A percentile compares a stretch with the other conserved stretches of the same genome.
phyloP scores from a whole-genome alignment of 2,797 vertebrate species.

The Takifugu ocellatus region DNA sequence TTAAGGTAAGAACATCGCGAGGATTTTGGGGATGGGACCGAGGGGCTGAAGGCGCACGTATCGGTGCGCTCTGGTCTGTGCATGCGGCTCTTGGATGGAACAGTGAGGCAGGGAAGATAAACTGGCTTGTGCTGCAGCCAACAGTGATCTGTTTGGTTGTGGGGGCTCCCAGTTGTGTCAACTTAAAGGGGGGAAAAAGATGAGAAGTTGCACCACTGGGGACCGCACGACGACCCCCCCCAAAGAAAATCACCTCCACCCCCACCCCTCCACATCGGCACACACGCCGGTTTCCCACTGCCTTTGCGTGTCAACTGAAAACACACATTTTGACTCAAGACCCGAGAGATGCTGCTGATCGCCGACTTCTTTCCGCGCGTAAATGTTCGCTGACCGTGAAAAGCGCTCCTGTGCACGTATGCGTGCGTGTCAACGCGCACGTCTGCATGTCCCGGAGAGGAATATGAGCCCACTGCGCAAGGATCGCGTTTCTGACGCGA shows the following conservation, averaged over 20 bases:
- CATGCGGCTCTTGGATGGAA: conserved; percentile 1
- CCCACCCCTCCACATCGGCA: background rate
- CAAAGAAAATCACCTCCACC: background rate
- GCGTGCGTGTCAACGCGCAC: conserved; percentile 11
- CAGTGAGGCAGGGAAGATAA: too few relatives aligned
- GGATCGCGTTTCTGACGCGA: conserved; percentile 26
- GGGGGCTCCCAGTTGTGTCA: conserved; percentile 54
- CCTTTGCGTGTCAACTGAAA: conserved; percentile 2
- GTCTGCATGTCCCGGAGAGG: conserved; percentile 52
- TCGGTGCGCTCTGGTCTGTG: conserved; percentile 22
- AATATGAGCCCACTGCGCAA: conserved; percentile 35
- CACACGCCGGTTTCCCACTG: conserved; percentile 1
- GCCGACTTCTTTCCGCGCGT: conserved; percentile 61
- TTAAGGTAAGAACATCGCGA: conserved; percentile 61
- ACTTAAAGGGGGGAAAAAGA: conserved; percentile 45
- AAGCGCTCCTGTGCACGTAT: conserved; percentile 28
- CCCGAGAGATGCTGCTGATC: conserved; percentile 19
- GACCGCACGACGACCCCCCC: conserved; percentile 26
- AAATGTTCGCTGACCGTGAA: conserved; percentile 62
- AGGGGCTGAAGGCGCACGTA: conserved; percentile 3
- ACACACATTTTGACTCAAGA: conserved; percentile 11
- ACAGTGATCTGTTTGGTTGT: conserved; percentile 4
- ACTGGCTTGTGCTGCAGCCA: too few relatives aligned
- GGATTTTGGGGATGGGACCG: too few relatives aligned
- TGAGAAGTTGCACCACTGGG: conserved; percentile 65